Evolutionary conservation across 2,888 invertebrate species (phyloP), one percentile per base, ranked within the genome.

Genomic region (Thyatira batis): DNA sequence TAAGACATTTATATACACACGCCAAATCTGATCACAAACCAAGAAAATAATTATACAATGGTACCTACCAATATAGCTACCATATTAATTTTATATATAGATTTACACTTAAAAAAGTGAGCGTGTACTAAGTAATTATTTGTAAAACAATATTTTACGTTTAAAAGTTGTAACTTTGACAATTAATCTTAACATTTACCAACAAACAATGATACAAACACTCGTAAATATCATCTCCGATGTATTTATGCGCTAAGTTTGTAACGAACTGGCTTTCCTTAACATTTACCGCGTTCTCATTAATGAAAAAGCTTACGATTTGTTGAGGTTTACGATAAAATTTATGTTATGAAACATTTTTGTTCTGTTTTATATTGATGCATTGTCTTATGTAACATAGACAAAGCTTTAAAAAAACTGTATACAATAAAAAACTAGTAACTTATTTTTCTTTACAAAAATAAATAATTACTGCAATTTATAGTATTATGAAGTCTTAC

Each of bases 181-280:
- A 67, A 69, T 87, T 76, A 69, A 72, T 83, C 80, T 77, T 67
- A 59, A 60, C 13, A 39, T 17, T 17, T 17, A 17, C 13, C 17
- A 17, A 39, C 39, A 39, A 17, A 39, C 61, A 62, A 68, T 49
- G 30, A 46, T 39, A 61, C 64, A 67, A 71, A 72, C 58, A 69
- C 65, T 61, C 80, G 67, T 84, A 84, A 80, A 82, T 78, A 76
- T 61, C 51, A 28, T 43, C 50, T 17, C 9, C 53, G 80, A 75
- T 68, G 67, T 82, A 83, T 84, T 84, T 84, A 84, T 81, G 57
- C 45, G 49, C 23, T 25, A 67, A 71, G 69, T 74, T 71, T 60
- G 54, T 55, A 58, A 67, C 55, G 54, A 66, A 60, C 46, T 46
- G 58, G 52, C 25, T 20, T 45, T 39, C 51, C 43, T 49, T 43